Evolutionary conservation across 2,797 vertebrate species (phyloP).

Genomic region (Sebastes itinus): DNA sequence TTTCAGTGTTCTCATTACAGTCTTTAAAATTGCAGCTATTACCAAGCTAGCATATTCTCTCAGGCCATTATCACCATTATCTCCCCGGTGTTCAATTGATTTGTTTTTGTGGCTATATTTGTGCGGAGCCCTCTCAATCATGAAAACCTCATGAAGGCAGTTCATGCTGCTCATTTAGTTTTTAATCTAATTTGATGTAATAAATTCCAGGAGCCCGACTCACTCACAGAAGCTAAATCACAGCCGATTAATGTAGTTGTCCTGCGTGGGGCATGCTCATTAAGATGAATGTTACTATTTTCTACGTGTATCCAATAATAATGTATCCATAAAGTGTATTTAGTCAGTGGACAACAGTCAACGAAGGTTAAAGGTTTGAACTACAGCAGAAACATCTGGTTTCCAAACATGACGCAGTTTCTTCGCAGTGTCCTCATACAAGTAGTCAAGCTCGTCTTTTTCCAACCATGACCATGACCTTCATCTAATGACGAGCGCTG

Average conservation of each 20-base stretch:
- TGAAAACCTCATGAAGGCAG: neutral
- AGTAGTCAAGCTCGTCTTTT: neutral
- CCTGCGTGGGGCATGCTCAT: neutral
- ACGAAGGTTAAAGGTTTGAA: neutral
- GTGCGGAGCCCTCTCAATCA: neutral
- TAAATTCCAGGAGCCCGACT: neutral
- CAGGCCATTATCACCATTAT: conserved; percentile 6
- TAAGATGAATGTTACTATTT: neutral
- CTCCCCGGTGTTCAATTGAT: neutral
- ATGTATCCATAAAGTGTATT: neutral
- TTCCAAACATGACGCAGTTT: neutral
- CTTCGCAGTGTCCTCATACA: neutral
- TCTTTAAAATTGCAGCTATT: conserved; percentile 34
- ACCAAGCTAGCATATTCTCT: conserved; percentile 1
- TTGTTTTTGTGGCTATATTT: conserved; percentile 4
- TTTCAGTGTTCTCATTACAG: neutral
- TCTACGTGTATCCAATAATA: neutral
- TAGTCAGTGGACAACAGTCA: neutral
- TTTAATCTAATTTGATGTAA: neutral
- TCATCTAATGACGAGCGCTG: neutral
- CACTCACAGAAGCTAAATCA: neutral
- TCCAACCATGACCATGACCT: neutral
- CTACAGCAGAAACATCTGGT: neutral
- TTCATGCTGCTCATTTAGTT: neutral
- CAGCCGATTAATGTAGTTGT: neutral